Conservation (phyloP, 2,888 invertebrate genomes). For the Plebejus melissa region DNA sequence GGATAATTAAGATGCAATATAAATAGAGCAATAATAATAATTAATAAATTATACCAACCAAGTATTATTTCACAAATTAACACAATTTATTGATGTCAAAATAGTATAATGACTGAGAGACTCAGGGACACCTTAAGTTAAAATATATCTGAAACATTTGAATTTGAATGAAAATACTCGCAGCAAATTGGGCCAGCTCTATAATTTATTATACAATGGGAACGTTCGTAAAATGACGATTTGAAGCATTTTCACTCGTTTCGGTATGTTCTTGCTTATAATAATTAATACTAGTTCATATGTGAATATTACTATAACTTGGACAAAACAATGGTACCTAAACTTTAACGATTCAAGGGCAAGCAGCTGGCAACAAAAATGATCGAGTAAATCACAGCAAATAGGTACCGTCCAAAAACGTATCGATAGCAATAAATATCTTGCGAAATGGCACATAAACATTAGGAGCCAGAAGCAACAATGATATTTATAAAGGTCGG, state of each 20-base stretch:
- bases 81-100: background rate
- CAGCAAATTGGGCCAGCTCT: background rate
- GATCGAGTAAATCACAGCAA: constrained; percentile 8
- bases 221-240: background rate
- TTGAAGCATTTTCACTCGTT: background rate
- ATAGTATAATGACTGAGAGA: background rate
- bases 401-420: background rate
- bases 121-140: background rate
- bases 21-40: background rate
- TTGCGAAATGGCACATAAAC: background rate
- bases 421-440: constrained; percentile 9
- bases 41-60: background rate
- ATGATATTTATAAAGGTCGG: background rate
- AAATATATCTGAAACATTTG: background rate
- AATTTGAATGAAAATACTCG: background rate
- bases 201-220: background rate
- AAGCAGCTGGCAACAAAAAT: background rate
- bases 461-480: constrained; percentile 8
- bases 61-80: background rate
- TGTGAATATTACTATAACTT: constrained; percentile 3
- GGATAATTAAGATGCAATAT: background rate
- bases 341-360: background rate
- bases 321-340: background rate
- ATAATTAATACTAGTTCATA: background rate
- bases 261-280: background rate